Base-by-base conservation (phyloP, 2,888 invertebrate species). In the Podabrus alpinus region DNA sequence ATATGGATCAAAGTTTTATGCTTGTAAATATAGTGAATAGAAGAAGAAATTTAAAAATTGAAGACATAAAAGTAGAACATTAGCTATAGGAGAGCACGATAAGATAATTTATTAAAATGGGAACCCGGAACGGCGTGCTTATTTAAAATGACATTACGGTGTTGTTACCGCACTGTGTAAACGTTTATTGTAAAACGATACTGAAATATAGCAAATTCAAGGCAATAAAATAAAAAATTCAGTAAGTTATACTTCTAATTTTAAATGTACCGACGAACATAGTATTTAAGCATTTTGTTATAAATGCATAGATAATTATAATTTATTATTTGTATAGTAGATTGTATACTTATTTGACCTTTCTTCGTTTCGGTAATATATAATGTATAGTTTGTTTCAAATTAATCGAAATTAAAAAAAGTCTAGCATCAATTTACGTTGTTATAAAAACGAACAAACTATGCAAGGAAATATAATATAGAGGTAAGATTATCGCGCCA, bases 41-140 rank as follows among this genome's bases (percentile, higher is more conserved):
- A 45, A 45, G 45, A 45, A 45, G 45, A 45, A 45, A 45, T 45
- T 45, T 45, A 45, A 45, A 45, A 45, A 45, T 45, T 45, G 45
- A 45, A 45, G 45, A 45, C 45, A 45, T 45, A 45, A 45, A 45
- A 45, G 45, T 73, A 67, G 69, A 59, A 59, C 73, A 70, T 73
- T 73, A 69, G 73, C 69, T 67, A n/a, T n/a, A 45, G 73, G 69
- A 67, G 45, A 66, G 73, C 73, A 73, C 73, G 73, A 70, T 70
- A 66, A 70, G 72, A 69, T 70, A 73, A 73, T 70, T 66, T 73
- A 73, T 73, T 73, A 70, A 73, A 73, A 70, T 69, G 66, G 66
- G 66, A 62, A 61, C 73, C 73, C 66, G 61, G 64, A 68, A 45
- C 67, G 45, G 45, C 45, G 45, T 45, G 45, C 45, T 45, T 45